phyloP scores from a whole-genome alignment of 2,888 invertebrate genomes.

The Oeneis ivallda region DNA sequence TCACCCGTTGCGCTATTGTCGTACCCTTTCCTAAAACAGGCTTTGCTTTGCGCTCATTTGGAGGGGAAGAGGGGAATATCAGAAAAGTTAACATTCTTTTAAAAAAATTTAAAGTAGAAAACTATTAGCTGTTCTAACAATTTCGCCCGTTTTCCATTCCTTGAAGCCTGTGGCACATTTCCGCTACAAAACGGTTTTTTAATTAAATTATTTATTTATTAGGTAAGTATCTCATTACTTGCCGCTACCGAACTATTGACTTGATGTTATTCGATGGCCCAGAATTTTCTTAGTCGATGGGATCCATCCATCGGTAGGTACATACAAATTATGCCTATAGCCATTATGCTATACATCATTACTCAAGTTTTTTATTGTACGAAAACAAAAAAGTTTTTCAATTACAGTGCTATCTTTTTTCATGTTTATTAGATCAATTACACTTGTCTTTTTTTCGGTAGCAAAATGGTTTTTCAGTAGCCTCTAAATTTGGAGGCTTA shows the following conservation, averaged over 20 bases:
- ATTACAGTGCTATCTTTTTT: constrained; percentile 9
- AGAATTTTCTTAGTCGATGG: constrained; percentile 27
- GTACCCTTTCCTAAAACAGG: too few relatives aligned
- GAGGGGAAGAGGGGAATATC: too few relatives aligned
- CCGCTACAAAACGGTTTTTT: too few relatives aligned
- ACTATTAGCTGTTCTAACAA: too few relatives aligned
- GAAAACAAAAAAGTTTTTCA: constrained; percentile 15
- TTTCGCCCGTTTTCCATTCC: too few relatives aligned
- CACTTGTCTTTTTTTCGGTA: constrained; percentile 61
- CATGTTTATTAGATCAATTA: constrained; percentile 54
- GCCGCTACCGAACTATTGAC: constrained; percentile 31
- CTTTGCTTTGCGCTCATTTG: too few relatives aligned
- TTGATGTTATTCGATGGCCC: constrained; percentile 21
- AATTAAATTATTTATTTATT: too few relatives aligned
- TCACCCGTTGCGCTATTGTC: too few relatives aligned
- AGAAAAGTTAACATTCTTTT: too few relatives aligned
- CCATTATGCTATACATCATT: constrained; percentile 15
- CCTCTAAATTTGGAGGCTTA: constrained; percentile 78
- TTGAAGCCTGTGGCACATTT: too few relatives aligned
- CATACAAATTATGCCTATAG: background rate
- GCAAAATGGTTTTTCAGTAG: constrained; percentile 69
- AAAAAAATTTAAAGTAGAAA: too few relatives aligned
- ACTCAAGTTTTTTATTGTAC: background rate
- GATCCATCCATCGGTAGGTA: constrained; percentile 16
- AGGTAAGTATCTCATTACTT: constrained; percentile 33